These are phyloP conservation scores for Propithecus coquereli DNA, from an alignment of 2,113 vertebrate genomes.

Conservation along the genomic window DNA sequence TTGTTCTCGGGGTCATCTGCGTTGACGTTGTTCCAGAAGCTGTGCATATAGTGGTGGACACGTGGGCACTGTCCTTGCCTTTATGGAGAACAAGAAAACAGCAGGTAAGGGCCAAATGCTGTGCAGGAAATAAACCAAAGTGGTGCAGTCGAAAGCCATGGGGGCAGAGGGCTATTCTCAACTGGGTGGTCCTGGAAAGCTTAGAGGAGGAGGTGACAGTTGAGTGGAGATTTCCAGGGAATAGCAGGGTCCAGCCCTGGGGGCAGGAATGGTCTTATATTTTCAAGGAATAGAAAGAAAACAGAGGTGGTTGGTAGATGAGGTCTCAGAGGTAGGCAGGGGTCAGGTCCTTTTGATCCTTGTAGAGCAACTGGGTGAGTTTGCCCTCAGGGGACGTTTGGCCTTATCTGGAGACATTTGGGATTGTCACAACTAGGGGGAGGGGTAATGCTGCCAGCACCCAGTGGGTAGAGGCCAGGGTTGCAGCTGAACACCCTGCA, in stretches of 20 bases:
- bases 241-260: too few species aligned
- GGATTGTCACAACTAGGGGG: not conserved
- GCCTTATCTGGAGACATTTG: not conserved
- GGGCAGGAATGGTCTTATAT: not conserved
- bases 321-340: not conserved
- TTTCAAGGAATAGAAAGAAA: not conserved
- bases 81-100: not conserved
- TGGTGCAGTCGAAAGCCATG: accelerated
- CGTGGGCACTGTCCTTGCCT: not conserved
- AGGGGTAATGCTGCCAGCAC: too few species aligned
- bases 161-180: not conserved
- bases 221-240: not conserved
- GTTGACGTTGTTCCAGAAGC: not conserved
- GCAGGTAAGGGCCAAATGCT: not conserved
- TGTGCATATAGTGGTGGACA: not conserved
- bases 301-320: not conserved
- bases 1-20: not conserved
- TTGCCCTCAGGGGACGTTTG: not conserved
- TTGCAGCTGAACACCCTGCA: not conserved
- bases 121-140: not conserved
- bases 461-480: not conserved
- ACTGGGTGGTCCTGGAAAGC: not conserved
- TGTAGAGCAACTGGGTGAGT: not conserved
- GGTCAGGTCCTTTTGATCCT: not conserved
- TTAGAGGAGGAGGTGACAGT: not conserved